Conservation (phyloP, 2,113 vertebrate genomes). For the Xiphophorus maculatus region DNA sequence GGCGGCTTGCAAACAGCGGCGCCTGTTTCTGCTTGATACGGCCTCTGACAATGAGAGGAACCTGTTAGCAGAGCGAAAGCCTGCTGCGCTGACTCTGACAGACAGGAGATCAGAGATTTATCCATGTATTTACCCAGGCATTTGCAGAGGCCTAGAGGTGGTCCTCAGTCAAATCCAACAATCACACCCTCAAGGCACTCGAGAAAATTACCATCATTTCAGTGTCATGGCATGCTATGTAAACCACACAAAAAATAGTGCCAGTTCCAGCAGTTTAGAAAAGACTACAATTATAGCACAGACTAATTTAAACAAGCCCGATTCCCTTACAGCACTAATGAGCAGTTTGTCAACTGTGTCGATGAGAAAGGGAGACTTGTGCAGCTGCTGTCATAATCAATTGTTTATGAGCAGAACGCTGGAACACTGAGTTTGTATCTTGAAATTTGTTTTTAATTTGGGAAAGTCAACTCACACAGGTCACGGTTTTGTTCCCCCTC, state of each 20-base stretch:
- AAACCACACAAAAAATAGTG: conserved; percentile 69
- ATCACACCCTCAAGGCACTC: conserved; percentile 71
- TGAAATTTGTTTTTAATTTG: conserved; percentile 37
- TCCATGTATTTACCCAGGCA: conserved; percentile 65
- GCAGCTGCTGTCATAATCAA: conserved; percentile 44
- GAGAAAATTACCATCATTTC: conserved; percentile 72
- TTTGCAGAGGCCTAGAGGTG: conserved; percentile 71
- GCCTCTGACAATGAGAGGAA: conserved; percentile 39
- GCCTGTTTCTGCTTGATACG: conserved; percentile 46
- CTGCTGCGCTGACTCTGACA: conserved; percentile 68
- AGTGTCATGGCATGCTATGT: conserved; percentile 59
- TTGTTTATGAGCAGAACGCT: conserved; percentile 28
- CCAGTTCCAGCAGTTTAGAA: conserved; percentile 61
- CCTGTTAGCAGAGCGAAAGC: conserved; percentile 63
- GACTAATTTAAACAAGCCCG: conserved; percentile 69
- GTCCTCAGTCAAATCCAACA: conserved; percentile 76
- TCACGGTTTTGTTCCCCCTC: conserved; percentile 29
- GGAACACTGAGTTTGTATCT: conserved; percentile 20
- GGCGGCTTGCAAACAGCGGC: conserved; percentile 56
- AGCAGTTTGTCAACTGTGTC: conserved; percentile 59
- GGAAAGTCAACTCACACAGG: conserved; percentile 44
- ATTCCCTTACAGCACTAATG: conserved; percentile 52
- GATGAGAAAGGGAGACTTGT: conserved; percentile 49
- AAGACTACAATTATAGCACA: conserved; percentile 71
- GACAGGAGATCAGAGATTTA: conserved; percentile 69